These are phyloP conservation scores for Halyomorpha halys DNA, from an alignment of 1,140 invertebrate genomes.

Conservation along the genomic window DNA sequence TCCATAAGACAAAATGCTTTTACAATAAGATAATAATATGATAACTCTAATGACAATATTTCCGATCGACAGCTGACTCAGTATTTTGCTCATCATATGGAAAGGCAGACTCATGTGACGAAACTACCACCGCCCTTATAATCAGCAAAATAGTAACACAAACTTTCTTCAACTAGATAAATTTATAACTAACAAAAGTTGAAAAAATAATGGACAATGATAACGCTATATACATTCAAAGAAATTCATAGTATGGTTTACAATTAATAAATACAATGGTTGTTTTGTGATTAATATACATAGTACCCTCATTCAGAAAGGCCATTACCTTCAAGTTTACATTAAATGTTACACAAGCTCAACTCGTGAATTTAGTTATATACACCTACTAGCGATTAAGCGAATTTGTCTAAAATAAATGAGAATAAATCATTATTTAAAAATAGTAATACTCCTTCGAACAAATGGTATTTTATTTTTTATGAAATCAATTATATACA, in stretches of 20 bases:
- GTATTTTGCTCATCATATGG: conserved; percentile 1
- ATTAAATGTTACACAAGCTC: conserved; percentile 10
- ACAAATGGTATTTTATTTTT: conserved; percentile 4
- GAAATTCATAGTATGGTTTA: background rate
- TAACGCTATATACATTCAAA: conserved; percentile 13
- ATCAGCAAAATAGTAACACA: conserved; percentile 7
- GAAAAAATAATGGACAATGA: conserved; percentile 7
- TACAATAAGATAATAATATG: background rate
- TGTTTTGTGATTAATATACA: conserved; percentile 15
- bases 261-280: conserved; percentile 5
- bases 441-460: conserved; percentile 13
- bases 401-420: background rate
- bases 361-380: conserved; percentile 13
- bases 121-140: background rate
- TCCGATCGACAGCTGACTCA: background rate
- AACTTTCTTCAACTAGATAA: background rate
- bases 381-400: conserved; percentile 11
- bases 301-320: conserved; percentile 12
- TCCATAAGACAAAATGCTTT: conserved; percentile 5
- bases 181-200: conserved; percentile 2
- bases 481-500: conserved; percentile 8
- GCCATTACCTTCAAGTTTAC: background rate
- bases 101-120: background rate
- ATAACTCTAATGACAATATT: background rate
- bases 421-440: conserved; percentile 9